These are phyloP conservation scores for Calephelis virginiensis DNA, from an alignment of 1,140 invertebrate genomes.

Conservation along the genomic window DNA sequence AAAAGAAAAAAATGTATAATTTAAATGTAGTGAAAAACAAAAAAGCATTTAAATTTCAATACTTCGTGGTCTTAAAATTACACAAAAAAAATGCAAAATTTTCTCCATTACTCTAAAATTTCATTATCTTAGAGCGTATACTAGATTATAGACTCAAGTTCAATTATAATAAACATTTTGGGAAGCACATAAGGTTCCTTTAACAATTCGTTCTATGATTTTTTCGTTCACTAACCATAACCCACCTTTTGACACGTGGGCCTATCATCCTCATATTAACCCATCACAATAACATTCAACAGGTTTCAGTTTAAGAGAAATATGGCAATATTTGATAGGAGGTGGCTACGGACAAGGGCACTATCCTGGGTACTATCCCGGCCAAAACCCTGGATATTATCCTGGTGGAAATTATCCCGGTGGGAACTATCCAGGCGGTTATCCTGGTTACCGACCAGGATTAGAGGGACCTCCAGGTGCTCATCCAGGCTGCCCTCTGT, in stretches of 20 bases:
- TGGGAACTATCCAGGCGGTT: slow-evolving; percentile 27
- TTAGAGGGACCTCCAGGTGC: slow-evolving; percentile 58
- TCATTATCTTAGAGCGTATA: too few species aligned
- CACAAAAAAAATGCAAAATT: too few species aligned
- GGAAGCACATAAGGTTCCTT: too few species aligned
- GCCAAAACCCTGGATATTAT: slow-evolving; percentile 28
- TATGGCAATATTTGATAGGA: slow-evolving; percentile 70
- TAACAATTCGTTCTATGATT: too few species aligned
- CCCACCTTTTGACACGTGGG: slow-evolving; percentile 1
- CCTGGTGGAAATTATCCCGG: slow-evolving; percentile 37
- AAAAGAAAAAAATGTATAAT: too few species aligned
- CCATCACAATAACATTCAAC: slow-evolving; percentile 50
- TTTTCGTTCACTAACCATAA: too few species aligned
- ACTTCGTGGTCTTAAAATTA: too few species aligned
- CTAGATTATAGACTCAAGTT: too few species aligned
- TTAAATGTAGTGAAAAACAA: too few species aligned
- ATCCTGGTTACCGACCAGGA: slow-evolving; percentile 34
- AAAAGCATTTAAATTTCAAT: too few species aligned
- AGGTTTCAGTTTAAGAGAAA: slow-evolving; percentile 69
- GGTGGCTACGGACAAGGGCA: slow-evolving; percentile 48
- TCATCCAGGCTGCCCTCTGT: slow-evolving; percentile 81
- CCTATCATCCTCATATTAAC: slow-evolving; percentile 32
- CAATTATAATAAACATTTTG: too few species aligned
- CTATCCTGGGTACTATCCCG: slow-evolving; percentile 36
- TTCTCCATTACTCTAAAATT: too few species aligned